Evolutionary conservation across 1,140 invertebrate species (phyloP).

Genomic region (Drosophila sucinea): DNA sequence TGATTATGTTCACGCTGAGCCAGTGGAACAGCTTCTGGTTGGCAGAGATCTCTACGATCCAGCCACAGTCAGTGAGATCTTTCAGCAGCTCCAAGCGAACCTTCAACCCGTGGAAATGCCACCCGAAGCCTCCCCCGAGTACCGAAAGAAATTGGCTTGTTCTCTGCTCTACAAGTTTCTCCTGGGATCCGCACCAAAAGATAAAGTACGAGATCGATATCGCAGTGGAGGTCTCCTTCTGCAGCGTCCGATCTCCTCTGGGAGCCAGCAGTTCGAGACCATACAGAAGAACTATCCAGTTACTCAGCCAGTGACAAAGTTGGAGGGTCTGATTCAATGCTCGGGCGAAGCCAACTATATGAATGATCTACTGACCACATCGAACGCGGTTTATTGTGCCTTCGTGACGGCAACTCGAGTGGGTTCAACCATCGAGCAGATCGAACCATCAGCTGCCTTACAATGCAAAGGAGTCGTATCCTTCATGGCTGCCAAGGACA

Average conservation of each 20-base stretch:
- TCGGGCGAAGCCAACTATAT: slow-evolving; percentile 88
- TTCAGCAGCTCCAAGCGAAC: slow-evolving; percentile 43
- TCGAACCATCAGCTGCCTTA: slow-evolving; percentile 85
- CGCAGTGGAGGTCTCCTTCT: slow-evolving; percentile 85
- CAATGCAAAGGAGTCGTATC: slow-evolving; percentile 88
- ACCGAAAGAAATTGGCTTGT: slow-evolving; percentile 86
- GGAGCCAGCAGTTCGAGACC: slow-evolving; percentile 89
- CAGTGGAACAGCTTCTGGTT: slow-evolving; percentile 87
- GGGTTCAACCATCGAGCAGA: slow-evolving; percentile 85
- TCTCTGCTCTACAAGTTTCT: slow-evolving; percentile 90
- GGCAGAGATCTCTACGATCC: slow-evolving; percentile 84
- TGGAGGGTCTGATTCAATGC: slow-evolving; percentile 89
- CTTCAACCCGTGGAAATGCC: slow-evolving; percentile 81
- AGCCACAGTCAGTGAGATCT: slow-evolving; percentile 42
- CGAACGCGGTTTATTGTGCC: slow-evolving; percentile 86
- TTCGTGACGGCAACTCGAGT: slow-evolving; percentile 86
- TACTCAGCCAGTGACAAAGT: slow-evolving; percentile 89
- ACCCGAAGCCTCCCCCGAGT: slow-evolving; percentile 87
- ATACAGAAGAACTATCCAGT: slow-evolving; percentile 90
- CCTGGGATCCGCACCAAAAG: slow-evolving; percentile 83
- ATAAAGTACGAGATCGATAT: slow-evolving; percentile 57
- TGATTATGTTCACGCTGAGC: slow-evolving; percentile 87
- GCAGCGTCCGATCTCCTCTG: slow-evolving; percentile 87
- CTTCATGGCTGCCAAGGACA: slow-evolving; percentile 88
- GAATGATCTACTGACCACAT: slow-evolving; percentile 85